A percentile compares a stretch with the other conserved stretches of the same genome.
Conservation (phyloP, 2,113 vertebrate genomes). For the Tapirus terrestris region DNA sequence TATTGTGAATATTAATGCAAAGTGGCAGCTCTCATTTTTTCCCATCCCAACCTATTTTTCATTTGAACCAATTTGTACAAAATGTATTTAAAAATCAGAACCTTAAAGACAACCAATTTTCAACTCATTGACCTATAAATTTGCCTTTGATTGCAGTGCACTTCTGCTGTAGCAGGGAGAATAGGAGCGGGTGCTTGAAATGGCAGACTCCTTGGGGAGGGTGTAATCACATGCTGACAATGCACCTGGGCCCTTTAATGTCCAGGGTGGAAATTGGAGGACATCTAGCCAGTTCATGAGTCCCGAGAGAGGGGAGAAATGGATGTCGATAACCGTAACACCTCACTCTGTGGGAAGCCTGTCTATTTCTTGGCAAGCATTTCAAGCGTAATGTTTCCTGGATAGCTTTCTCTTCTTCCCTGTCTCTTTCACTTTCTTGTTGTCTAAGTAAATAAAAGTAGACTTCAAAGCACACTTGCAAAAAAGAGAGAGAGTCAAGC, state of each 20-base stretch:
- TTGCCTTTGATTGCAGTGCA: slow-evolving; percentile 22
- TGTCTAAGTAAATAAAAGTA: slow-evolving; percentile 25
- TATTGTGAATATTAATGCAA: slow-evolving; percentile 43
- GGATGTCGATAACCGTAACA: neutral
- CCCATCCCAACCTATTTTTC: neutral
- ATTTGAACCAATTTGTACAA: slow-evolving; percentile 36
- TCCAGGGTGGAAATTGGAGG: slow-evolving; percentile 26
- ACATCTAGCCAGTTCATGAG: slow-evolving; percentile 29
- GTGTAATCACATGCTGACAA: slow-evolving; percentile 17
- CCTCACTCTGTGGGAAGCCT: slow-evolving; percentile 29
- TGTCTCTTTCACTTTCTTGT: neutral
- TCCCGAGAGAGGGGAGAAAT: slow-evolving; percentile 12
- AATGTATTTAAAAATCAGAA: slow-evolving; percentile 71
- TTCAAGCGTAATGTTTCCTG: slow-evolving; percentile 55
- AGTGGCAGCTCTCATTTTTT: neutral
- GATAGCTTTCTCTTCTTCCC: neutral
- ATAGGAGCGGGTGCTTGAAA: neutral
- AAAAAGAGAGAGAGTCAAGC: neutral
- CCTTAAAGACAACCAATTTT: slow-evolving; percentile 19
- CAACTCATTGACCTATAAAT: slow-evolving; percentile 63
- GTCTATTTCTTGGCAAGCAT: slow-evolving; percentile 39
- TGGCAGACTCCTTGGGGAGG: neutral
- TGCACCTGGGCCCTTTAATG: neutral
- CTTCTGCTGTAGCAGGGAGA: slow-evolving; percentile 9
- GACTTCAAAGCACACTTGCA: neutral